phyloP scores from a whole-genome alignment of 2,888 invertebrate species.

The Brachylomia viminalis region DNA sequence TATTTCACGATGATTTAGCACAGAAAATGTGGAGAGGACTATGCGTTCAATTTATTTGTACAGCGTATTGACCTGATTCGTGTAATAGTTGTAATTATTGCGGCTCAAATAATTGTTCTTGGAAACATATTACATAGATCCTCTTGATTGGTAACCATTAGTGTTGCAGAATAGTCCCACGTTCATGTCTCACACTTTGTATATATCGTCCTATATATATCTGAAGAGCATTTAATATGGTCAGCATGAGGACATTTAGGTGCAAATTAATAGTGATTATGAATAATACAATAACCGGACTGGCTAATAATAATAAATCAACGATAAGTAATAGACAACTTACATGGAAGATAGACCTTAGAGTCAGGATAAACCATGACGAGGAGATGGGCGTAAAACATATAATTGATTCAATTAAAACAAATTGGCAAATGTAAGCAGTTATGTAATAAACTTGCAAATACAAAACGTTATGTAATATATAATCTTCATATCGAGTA shows the following conservation, averaged over 20 bases:
- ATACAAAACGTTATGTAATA: slow-evolving; percentile 38
- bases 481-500: slow-evolving; percentile 45
- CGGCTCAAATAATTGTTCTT: slow-evolving; percentile 38
- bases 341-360: not conserved
- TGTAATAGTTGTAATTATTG: slow-evolving; percentile 46
- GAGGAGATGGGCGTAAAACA: not conserved
- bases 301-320: not conserved
- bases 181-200: slow-evolving; percentile 10
- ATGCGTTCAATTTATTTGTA: slow-evolving; percentile 48
- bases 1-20: slow-evolving; percentile 61
- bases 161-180: slow-evolving; percentile 26
- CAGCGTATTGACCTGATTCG: slow-evolving; percentile 60
- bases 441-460: slow-evolving; percentile 44
- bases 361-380: not conserved
- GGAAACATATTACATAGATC: slow-evolving; percentile 40
- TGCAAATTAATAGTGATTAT: slow-evolving; percentile 24
- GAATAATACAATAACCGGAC: slow-evolving; percentile 4
- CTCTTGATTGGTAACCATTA: slow-evolving; percentile 17
- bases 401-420: slow-evolving; percentile 38
- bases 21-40: slow-evolving; percentile 48
- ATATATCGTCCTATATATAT: not conserved
- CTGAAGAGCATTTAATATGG: not conserved
- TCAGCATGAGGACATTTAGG: slow-evolving; percentile 11
- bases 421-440: slow-evolving; percentile 30
- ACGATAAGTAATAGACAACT: not conserved